Evolutionary conservation across 2,797 vertebrate species (phyloP).

Genomic region (Helostoma temminkii): DNA sequence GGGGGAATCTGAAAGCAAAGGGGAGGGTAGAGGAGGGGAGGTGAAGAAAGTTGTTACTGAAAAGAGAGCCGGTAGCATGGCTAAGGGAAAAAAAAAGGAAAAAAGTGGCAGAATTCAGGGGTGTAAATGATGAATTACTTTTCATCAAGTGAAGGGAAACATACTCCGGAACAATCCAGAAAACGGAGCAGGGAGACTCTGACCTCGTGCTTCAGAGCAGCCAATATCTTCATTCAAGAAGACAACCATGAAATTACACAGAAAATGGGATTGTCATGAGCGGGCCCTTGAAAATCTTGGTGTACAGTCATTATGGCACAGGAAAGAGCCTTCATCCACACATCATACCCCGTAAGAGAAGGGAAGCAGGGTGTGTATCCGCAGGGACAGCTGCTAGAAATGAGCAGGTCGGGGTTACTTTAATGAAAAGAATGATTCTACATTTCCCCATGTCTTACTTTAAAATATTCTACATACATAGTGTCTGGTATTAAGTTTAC

Average conservation of each 20-base stretch:
- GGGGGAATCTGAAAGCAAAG: slow-evolving; percentile 84
- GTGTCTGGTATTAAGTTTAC: slow-evolving; percentile 8
- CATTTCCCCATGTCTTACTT: slow-evolving; percentile 21
- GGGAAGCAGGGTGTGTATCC: slow-evolving; percentile 72
- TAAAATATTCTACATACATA: neutral
- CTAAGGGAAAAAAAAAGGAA: slow-evolving; percentile 45
- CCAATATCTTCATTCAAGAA: slow-evolving; percentile 99
- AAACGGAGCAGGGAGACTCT: slow-evolving; percentile 97
- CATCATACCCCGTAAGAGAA: slow-evolving; percentile 95
- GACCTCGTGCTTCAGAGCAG: slow-evolving; percentile 99
- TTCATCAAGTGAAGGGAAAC: slow-evolving; percentile 96
- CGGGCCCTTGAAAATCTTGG: slow-evolving; percentile 98
- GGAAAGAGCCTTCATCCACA: slow-evolving; percentile 98
- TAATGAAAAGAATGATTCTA: slow-evolving; percentile 67
- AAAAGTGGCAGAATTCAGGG: slow-evolving; percentile 98
- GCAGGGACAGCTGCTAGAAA: slow-evolving; percentile 65
- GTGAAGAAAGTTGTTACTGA: slow-evolving; percentile 74
- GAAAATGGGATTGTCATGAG: slow-evolving; percentile 99
- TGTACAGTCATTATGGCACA: slow-evolving; percentile 99
- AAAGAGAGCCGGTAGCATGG: slow-evolving; percentile 39
- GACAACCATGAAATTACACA: slow-evolving; percentile 99
- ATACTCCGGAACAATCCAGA: slow-evolving; percentile 99
- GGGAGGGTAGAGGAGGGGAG: slow-evolving; percentile 72
- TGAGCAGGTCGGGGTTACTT: slow-evolving; percentile 52
- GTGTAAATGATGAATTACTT: slow-evolving; percentile 99